A percentile compares a stretch with the other conserved stretches of the same genome.
phyloP scores from a whole-genome alignment of 2,797 vertebrate species.

The Darevskia mixta region DNA sequence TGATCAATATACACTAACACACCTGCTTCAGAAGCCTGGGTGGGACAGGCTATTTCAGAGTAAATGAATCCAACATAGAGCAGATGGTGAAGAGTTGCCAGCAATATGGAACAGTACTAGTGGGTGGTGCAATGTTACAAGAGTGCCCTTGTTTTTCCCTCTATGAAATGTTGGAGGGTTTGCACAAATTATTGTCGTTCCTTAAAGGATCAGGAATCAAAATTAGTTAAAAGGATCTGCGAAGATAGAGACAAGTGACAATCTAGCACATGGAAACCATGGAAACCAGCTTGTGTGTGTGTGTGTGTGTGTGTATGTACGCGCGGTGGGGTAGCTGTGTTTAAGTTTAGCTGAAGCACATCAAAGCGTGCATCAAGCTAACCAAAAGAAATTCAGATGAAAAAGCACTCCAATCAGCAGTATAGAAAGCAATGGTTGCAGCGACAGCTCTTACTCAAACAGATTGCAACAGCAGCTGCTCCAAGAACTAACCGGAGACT shows the following conservation, averaged over 20 bases:
- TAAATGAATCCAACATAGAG: background rate
- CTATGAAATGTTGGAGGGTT: background rate
- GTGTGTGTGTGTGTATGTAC: too few species aligned
- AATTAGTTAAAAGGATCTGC: conserved; percentile 30
- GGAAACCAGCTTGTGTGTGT: background rate
- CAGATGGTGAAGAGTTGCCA: conserved; percentile 4
- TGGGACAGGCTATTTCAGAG: conserved; percentile 3
- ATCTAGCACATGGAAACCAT: conserved; percentile 38
- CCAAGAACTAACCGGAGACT: background rate
- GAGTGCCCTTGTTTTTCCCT: background rate
- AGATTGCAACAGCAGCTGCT: background rate
- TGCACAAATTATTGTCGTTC: conserved; percentile 25
- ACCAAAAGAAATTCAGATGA: conserved; percentile 47
- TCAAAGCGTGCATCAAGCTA: conserved; percentile 27
- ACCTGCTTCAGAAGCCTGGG: background rate
- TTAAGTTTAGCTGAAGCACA: conserved; percentile 29
- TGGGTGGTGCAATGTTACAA: conserved; percentile 7
- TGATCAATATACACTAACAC: background rate
- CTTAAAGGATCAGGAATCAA: conserved; percentile 56
- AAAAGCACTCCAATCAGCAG: conserved; percentile 51
- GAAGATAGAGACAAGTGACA: conserved; percentile 25
- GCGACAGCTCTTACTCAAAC: conserved; percentile 35
- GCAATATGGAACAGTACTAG: background rate
- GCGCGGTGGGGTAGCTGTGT: too few species aligned
- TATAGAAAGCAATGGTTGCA: conserved; percentile 34